A percentile compares a stretch with the other conserved stretches of the same genome.
Conservation (phyloP, 2,888 invertebrate genomes). For the Harpalus rubripes region DNA sequence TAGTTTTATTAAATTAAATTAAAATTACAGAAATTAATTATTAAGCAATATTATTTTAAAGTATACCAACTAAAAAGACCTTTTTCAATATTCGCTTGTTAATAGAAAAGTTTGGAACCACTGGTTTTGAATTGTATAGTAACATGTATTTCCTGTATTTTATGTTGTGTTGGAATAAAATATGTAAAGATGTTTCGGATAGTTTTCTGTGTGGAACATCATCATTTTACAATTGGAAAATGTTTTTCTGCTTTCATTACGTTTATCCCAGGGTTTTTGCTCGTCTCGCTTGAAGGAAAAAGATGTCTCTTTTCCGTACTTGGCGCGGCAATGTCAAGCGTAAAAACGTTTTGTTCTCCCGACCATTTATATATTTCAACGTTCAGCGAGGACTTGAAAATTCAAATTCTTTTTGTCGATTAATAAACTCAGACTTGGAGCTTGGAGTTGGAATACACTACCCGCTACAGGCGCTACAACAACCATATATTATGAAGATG, state of each 20-base stretch:
- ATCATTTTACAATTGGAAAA: slow-evolving; percentile 30
- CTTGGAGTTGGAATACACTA: not conserved
- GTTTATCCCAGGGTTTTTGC: slow-evolving; percentile 39
- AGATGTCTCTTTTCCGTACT: slow-evolving; percentile 51
- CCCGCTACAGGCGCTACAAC: not conserved
- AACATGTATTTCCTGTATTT: not conserved
- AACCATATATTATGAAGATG: not conserved
- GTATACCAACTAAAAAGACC: no score
- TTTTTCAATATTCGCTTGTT: no score
- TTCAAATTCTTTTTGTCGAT: slow-evolving; percentile 62
- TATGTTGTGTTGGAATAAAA: slow-evolving; percentile 17
- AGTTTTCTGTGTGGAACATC: slow-evolving; percentile 31
- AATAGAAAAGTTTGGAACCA: no score
- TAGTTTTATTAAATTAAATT: no score
- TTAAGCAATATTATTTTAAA: no score
- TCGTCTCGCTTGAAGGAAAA: slow-evolving; percentile 37
- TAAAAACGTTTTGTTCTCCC: slow-evolving; percentile 49
- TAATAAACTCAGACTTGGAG: slow-evolving; percentile 31
- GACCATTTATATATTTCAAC: slow-evolving; percentile 54
- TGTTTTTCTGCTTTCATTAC: slow-evolving; percentile 52
- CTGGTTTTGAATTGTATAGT: no score
- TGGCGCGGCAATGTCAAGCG: slow-evolving; percentile 40
- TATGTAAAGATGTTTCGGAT: slow-evolving; percentile 22
- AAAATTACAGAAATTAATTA: no score
- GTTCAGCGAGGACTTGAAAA: slow-evolving; percentile 44